These are phyloP conservation scores for Hippocampus abdominalis DNA, from an alignment of 2,113 vertebrate species.

Conservation along the genomic window DNA sequence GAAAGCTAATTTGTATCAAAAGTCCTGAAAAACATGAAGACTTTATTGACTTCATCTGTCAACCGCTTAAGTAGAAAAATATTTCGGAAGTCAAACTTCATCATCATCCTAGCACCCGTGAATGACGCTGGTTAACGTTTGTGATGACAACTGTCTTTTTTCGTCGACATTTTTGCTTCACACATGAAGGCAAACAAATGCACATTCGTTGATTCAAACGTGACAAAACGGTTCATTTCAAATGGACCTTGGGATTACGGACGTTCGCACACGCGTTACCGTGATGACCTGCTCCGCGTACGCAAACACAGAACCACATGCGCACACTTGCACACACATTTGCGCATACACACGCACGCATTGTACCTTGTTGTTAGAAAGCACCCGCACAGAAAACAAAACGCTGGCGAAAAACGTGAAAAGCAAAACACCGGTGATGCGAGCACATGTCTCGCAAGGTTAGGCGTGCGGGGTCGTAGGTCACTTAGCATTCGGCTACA, in stretches of 20 bases:
- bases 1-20: not conserved
- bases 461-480: constrained; percentile 18
- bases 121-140: not conserved
- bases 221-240: not conserved
- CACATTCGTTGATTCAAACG: not conserved
- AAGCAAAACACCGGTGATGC: not conserved
- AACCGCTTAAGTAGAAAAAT: not conserved
- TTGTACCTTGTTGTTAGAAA: not conserved
- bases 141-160: not conserved
- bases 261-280: not conserved
- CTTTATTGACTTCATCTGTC: not conserved
- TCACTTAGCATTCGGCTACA: constrained; percentile 31
- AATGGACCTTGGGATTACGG: not conserved
- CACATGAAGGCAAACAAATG: not conserved
- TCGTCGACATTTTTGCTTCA: not conserved
- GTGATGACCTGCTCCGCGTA: not conserved
- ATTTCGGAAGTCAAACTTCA: not conserved
- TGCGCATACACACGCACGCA: not conserved
- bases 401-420: not conserved
- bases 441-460: not conserved
- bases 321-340: not conserved
- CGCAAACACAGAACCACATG: not conserved
- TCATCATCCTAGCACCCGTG: not conserved
- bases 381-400: not conserved
- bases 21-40: not conserved